Base-by-base conservation (phyloP, 1,140 invertebrate genomes). In the Daktulosphaira vitifoliae region DNA sequence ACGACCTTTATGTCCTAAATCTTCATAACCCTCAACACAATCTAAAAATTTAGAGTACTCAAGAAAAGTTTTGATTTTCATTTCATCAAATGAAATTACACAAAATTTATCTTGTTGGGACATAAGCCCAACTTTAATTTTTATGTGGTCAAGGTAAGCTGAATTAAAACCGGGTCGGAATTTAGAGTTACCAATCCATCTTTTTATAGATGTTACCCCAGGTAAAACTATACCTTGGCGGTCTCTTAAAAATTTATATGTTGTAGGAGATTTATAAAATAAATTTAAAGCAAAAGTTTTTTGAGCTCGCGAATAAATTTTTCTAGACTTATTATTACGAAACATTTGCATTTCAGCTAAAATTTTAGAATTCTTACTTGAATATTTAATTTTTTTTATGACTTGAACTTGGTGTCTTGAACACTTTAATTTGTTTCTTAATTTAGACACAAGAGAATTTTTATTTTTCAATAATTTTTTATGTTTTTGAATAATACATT, bases 41-140 rank as follows among this genome's bases (percentile, higher is more conserved):
- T 53, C 29, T 20, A 53, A 22, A 38, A 20, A 53, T 8, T 53
- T 53, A 1, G 33, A 53, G 2, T 53, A 38, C 37, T 53, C 33
- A 33, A 53, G 20, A 53, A 53, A 53, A 13, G 33, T 37, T 38
- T 53, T 53, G 2, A 53, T 38, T 53, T 53, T 53, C 33, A 53
- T 53, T 53, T 53, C 51, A n/a, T 53, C 51, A 38, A 53, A 38
- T 5, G 33, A 20, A 5, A 53, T 15, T 0, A 20, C 29, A 53
- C 33, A 53, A 5, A 37, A n/a, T 38, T 38, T 53, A 20, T 53
- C 33, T 0, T 53, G 8, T 3, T 38, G 9, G 15, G 29, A 22
- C 33, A 53, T 53, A 13, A 29, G 18, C 6, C 37, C 33, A 2
- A 38, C 16, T 6, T 53, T 53, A 53, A 2, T 53, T 53, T 53